Evolutionary conservation across 2,113 vertebrate genomes (phyloP).

Genomic region (Spheniscus mendiculus): DNA sequence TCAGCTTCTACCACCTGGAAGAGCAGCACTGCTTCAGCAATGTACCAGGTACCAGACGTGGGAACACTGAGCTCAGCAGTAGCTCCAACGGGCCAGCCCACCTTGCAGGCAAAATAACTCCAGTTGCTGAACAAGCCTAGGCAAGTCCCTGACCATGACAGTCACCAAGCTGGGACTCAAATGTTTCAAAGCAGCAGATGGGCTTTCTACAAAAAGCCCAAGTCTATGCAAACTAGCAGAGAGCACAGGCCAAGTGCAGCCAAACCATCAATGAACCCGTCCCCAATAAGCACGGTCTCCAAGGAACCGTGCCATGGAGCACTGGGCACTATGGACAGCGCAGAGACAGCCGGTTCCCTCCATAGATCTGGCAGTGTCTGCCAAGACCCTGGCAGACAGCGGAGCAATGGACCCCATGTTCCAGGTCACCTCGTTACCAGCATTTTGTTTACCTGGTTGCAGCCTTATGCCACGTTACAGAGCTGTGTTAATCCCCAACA

Average conservation of each 20-base stretch:
- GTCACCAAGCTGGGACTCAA: not conserved
- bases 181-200: not conserved
- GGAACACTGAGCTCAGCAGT: not conserved
- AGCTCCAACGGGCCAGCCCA: not conserved
- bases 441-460: not conserved
- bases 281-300: fast-evolving
- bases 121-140: not conserved
- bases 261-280: fast-evolving
- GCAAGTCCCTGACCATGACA: not conserved
- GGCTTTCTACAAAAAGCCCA: not conserved
- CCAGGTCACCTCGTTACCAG: not conserved
- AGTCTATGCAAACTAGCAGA: not conserved
- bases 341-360: not conserved
- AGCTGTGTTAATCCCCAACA: not conserved
- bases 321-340: not conserved
- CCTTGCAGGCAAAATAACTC: not conserved
- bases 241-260: not conserved
- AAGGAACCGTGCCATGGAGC: not conserved
- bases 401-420: not conserved
- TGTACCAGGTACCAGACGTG: not conserved
- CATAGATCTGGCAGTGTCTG: not conserved
- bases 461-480: fast-evolving
- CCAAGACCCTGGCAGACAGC: not conserved
- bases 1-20: not conserved
- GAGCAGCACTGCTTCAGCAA: not conserved